phyloP scores from a whole-genome alignment of 2,888 invertebrate genomes.

The Nomada flava region DNA sequence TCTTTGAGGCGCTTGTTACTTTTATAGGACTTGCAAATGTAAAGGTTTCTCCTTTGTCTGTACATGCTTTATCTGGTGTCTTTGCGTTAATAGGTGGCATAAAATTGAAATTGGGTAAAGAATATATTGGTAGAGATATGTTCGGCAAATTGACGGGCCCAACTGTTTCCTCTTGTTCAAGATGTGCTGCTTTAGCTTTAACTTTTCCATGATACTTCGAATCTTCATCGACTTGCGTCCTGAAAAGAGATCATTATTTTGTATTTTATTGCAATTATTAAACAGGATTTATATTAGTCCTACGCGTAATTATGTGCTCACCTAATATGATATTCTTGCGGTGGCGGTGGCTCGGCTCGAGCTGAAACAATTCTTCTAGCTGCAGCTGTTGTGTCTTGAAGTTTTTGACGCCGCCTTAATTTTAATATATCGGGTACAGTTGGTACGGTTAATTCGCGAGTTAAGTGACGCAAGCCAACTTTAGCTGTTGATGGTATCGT shows the following conservation, averaged over 20 bases:
- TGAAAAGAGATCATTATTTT: constrained; percentile 50
- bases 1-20: constrained; percentile 82
- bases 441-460: constrained; percentile 87
- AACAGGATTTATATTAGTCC: background rate
- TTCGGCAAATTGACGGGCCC: constrained; percentile 85
- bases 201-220: constrained; percentile 84
- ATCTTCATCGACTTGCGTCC: constrained; percentile 77
- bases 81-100: constrained; percentile 80
- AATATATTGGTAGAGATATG: constrained; percentile 86
- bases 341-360: constrained; percentile 72
- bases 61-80: constrained; percentile 42
- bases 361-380: constrained; percentile 87
- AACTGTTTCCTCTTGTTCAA: constrained; percentile 83
- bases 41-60: constrained; percentile 69
- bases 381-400: constrained; percentile 87
- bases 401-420: constrained; percentile 86
- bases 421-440: constrained; percentile 87
- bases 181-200: constrained; percentile 79
- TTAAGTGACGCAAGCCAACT: constrained; percentile 81
- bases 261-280: background rate
- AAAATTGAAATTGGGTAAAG: constrained; percentile 86
- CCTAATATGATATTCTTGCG: constrained; percentile 80
- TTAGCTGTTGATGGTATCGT: constrained; percentile 65
- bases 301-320: constrained; percentile 46
- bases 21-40: constrained; percentile 85